Conservation (phyloP, 2,888 invertebrate species). For the Hydraecia micacea region DNA sequence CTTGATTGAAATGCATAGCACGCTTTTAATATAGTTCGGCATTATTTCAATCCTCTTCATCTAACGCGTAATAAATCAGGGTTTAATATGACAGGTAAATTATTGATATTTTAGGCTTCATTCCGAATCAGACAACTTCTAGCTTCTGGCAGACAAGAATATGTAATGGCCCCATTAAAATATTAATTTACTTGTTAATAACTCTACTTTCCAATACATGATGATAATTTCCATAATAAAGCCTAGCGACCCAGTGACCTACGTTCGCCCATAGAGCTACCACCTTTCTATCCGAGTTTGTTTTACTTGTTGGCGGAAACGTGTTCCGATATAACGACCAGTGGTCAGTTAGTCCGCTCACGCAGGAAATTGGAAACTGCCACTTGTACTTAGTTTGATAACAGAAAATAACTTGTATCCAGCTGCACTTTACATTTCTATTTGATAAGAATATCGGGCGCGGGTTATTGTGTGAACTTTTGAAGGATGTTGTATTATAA, state of each 20-base stretch:
- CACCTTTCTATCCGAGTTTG: conserved; percentile 77
- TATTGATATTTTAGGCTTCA: neutral
- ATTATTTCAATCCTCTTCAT: conserved; percentile 7
- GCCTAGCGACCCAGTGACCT: conserved; percentile 76
- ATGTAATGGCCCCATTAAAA: conserved; percentile 3
- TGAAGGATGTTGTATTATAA: neutral
- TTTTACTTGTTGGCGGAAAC: conserved; percentile 78
- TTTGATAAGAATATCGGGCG: conserved; percentile 36
- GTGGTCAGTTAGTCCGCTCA: conserved; percentile 65
- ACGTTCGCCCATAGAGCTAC: conserved; percentile 62
- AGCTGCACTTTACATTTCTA: conserved; percentile 30
- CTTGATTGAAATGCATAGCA: conserved; percentile 22
- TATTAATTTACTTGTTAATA: conserved; percentile 42
- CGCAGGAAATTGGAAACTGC: conserved; percentile 71
- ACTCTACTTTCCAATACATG: conserved; percentile 57
- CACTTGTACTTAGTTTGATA: conserved; percentile 49
- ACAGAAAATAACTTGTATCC: conserved; percentile 49
- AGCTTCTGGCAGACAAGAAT: neutral
- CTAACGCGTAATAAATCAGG: neutral
- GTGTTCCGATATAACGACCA: conserved; percentile 68
- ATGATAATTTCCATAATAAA: conserved; percentile 67
- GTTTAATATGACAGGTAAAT: neutral
- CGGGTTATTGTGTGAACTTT: conserved; percentile 14
- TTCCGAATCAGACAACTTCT: conserved; percentile 1
- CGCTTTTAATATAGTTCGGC: conserved; percentile 24